Evolutionary conservation across 2,113 vertebrate species (phyloP).

Genomic region (Delphinapterus leucas): DNA sequence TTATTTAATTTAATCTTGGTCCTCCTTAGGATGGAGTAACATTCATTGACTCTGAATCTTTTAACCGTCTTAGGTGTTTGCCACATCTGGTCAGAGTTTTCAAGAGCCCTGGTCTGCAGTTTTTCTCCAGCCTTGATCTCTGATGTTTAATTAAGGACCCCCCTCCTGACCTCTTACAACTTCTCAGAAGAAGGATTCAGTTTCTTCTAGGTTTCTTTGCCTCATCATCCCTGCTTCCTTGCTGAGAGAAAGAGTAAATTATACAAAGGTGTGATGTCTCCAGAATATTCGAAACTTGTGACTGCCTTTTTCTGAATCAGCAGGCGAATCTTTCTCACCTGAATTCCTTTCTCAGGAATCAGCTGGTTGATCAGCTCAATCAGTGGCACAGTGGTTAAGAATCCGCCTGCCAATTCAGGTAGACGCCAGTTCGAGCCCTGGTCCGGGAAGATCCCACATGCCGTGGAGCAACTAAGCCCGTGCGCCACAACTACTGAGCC

Average conservation of each 20-base stretch:
- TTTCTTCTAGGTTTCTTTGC: not conserved
- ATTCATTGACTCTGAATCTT: not conserved
- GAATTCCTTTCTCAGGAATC: slow-evolving; percentile 9
- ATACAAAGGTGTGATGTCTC: not conserved
- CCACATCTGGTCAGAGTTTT: not conserved
- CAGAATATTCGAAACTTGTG: not conserved
- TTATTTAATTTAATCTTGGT: not conserved
- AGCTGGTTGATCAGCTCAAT: too few relatives aligned
- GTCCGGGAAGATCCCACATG: too few relatives aligned
- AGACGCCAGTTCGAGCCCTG: too few relatives aligned
- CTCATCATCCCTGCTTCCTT: not conserved
- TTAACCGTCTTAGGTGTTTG: not conserved
- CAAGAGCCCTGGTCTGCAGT: not conserved
- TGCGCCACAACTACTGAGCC: too few relatives aligned
- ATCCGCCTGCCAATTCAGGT: too few relatives aligned
- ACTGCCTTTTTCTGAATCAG: slow-evolving; percentile 26
- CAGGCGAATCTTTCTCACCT: not conserved
- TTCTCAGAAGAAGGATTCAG: not conserved
- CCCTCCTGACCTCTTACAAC: not conserved
- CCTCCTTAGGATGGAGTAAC: not conserved
- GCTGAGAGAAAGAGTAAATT: not conserved
- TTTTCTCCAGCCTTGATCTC: not conserved
- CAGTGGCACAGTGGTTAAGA: too few relatives aligned
- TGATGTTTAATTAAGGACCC: not conserved
- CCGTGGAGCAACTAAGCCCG: too few relatives aligned